These are phyloP conservation scores for Falco peregrinus DNA, from an alignment of 2,797 vertebrate species.

Conservation along the genomic window DNA sequence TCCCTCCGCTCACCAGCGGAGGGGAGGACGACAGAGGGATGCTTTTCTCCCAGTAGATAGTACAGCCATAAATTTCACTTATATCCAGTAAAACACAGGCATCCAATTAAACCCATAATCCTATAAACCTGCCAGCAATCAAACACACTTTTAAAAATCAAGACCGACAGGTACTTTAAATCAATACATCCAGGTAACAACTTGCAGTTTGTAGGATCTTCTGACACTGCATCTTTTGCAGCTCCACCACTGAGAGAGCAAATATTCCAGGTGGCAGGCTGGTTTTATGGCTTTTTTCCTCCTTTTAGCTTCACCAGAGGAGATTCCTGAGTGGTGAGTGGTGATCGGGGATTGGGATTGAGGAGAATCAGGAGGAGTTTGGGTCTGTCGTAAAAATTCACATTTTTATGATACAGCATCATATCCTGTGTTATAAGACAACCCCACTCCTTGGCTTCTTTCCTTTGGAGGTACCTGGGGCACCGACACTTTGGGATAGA, in stretches of 20 bases:
- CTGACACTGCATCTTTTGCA: constrained; percentile 5
- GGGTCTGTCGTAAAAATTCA: neutral
- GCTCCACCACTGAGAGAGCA: neutral
- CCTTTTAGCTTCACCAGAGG: neutral
- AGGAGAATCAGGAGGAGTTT: neutral
- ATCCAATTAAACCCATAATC: constrained; percentile 81
- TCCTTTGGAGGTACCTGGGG: neutral
- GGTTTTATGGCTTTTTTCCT: neutral
- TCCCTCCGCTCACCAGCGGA: neutral
- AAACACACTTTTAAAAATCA: constrained; percentile 70
- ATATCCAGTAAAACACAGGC: constrained; percentile 73
- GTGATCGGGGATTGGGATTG: neutral
- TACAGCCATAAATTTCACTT: constrained; percentile 76
- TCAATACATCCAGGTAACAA: constrained; percentile 75
- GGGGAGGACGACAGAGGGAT: neutral
- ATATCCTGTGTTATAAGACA: neutral
- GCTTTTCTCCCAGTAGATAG: constrained; percentile 18
- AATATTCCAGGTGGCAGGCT: neutral
- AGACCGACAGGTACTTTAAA: constrained; percentile 73
- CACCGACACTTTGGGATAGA: accelerated
- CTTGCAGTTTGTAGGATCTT: constrained; percentile 52
- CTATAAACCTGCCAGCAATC: constrained; percentile 79
- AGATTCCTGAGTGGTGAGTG: neutral
- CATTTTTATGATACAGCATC: neutral
- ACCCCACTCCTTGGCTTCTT: neutral